These are phyloP conservation scores for Zosterops japonicus DNA, from an alignment of 2,113 vertebrate species.

Conservation along the genomic window DNA sequence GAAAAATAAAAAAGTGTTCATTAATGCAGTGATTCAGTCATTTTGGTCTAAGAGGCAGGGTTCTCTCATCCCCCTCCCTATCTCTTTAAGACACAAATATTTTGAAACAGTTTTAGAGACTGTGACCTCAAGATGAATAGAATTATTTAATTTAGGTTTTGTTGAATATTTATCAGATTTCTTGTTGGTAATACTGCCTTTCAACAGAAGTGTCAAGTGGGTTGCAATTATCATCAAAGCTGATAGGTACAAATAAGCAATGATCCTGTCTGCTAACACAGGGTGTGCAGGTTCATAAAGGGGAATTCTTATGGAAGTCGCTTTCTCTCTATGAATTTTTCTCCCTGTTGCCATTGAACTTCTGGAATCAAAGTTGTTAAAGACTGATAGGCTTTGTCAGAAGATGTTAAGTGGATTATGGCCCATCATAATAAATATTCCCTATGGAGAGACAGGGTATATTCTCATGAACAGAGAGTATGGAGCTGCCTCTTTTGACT, in stretches of 20 bases:
- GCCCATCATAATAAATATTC: background rate
- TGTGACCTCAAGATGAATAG: slow-evolving; percentile 32
- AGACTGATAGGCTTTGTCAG: slow-evolving; percentile 21
- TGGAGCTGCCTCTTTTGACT: background rate
- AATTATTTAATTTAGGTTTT: slow-evolving; percentile 35
- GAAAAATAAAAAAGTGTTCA: slow-evolving; percentile 49
- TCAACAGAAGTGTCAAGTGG: slow-evolving; percentile 49
- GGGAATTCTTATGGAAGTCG: background rate
- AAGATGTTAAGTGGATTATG: slow-evolving; percentile 6
- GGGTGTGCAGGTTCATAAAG: background rate
- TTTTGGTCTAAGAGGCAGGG: background rate
- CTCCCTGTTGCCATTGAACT: background rate
- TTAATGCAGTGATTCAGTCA: slow-evolving; percentile 12
- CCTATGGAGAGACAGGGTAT: background rate
- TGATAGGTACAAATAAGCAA: slow-evolving; percentile 39
- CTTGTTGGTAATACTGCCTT: slow-evolving; percentile 49
- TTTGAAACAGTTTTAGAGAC: slow-evolving; percentile 42
- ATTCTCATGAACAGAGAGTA: background rate
- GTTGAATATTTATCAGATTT: slow-evolving; percentile 51
- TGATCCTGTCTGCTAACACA: slow-evolving; percentile 6
- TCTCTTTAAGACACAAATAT: slow-evolving; percentile 13
- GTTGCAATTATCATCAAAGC: slow-evolving; percentile 65
- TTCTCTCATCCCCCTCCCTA: background rate
- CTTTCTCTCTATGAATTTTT: background rate
- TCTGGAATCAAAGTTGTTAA: background rate